A percentile compares a stretch with the other conserved stretches of the same genome.
Conservation (phyloP, 2,888 invertebrate species). For the Microctonus hyperodae region DNA sequence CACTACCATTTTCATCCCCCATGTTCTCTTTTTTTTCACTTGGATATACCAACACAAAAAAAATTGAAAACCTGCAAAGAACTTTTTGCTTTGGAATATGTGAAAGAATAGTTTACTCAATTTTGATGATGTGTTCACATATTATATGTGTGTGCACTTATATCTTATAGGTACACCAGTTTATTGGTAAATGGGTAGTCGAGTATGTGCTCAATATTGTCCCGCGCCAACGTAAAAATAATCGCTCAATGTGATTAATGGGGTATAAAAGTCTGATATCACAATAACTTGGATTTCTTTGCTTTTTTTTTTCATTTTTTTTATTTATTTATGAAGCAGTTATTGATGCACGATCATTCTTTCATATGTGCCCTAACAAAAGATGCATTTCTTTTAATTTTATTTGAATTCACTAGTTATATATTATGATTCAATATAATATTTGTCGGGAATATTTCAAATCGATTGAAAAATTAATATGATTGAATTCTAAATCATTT, state of each 20-base stretch:
- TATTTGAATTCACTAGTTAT: not conserved
- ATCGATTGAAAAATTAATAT: not conserved
- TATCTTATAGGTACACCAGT: too few relatives aligned
- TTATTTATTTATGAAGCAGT: not conserved
- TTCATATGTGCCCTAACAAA: constrained; percentile 8
- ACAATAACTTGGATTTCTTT: constrained; percentile 52
- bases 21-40: constrained; percentile 1
- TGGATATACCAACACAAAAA: not conserved
- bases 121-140: too few relatives aligned
- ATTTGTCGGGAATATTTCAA: not conserved
- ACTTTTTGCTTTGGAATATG: constrained; percentile 8
- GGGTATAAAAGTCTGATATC: constrained; percentile 61
- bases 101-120: constrained; percentile 13
- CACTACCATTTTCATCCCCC: constrained; percentile 11
- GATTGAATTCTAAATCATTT: not conserved
- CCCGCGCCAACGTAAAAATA: constrained; percentile 44
- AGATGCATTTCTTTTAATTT: constrained; percentile 8
- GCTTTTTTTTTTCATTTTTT: constrained; percentile 22
- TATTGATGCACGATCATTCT: not conserved
- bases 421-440: not conserved
- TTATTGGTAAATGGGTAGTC: constrained; percentile 40
- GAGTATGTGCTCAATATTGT: constrained; percentile 54
- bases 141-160: too few relatives aligned
- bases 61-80: too few relatives aligned
- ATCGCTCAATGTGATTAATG: constrained; percentile 58